Percentiles rank a stretch among this genome's conserved stretches.
Evolutionary conservation across 2,888 invertebrate species (phyloP).

Genomic region (Andrena chrysosceles): DNA sequence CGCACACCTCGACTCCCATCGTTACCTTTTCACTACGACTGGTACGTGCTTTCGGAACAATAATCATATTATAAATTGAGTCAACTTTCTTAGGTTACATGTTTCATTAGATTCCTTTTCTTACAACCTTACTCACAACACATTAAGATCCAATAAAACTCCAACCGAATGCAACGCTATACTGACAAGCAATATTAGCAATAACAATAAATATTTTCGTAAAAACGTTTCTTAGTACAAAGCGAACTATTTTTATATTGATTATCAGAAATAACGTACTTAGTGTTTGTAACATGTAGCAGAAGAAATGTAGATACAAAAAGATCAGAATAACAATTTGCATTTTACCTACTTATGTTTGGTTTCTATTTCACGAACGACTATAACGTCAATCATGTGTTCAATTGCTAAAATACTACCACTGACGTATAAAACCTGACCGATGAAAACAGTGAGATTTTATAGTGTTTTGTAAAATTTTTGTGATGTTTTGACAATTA

Average conservation of each 20-base stretch:
- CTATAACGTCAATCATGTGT: constrained; percentile 23
- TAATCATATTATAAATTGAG: background rate
- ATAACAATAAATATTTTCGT: constrained; percentile 4
- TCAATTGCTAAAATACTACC: constrained; percentile 39
- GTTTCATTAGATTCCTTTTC: background rate
- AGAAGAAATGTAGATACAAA: background rate
- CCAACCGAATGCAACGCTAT: background rate
- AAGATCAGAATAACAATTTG: background rate
- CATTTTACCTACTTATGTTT: constrained; percentile 21
- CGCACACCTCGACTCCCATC: constrained; percentile 13
- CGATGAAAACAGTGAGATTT: background rate
- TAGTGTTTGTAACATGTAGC: background rate
- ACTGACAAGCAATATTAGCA: background rate
- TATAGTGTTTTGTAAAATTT: background rate
- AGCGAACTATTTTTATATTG: background rate
- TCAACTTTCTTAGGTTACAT: background rate
- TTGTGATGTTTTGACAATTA: background rate
- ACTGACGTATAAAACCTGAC: background rate
- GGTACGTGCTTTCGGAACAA: background rate
- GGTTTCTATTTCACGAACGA: constrained; percentile 18
- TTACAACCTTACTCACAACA: background rate
- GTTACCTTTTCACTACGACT: background rate
- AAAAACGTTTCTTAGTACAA: background rate
- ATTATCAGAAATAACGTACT: background rate
- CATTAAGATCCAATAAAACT: background rate